Percentiles rank a stretch among this genome's conserved stretches.
phyloP scores from a whole-genome alignment of 64 coral and sea anemone species.

The Orbicella faveolata region DNA sequence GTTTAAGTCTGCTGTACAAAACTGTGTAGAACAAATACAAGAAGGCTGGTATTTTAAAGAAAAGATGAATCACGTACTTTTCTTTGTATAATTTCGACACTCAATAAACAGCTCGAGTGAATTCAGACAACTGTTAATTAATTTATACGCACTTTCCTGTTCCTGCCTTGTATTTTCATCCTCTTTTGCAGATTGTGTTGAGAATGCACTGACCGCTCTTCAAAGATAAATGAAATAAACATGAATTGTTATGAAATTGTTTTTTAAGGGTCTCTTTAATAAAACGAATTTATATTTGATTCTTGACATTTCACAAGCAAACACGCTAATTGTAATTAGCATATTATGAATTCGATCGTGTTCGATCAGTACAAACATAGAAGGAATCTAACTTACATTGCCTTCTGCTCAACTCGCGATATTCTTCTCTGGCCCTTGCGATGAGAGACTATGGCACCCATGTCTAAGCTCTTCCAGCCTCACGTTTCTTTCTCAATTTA shows the following conservation, averaged over 20 bases:
- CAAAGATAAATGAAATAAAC: background rate
- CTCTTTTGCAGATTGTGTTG: background rate
- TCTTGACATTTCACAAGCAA: background rate
- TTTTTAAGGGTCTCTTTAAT: background rate
- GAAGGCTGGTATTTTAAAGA: background rate
- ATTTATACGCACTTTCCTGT: background rate
- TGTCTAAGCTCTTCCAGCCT: background rate
- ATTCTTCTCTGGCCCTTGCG: conserved; percentile 20
- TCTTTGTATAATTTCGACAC: background rate
- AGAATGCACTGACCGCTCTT: conserved; percentile 25
- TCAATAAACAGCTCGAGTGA: background rate
- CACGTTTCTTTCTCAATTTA: background rate
- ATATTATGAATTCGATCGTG: background rate
- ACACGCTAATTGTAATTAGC: background rate
- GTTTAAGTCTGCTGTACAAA: too few relatives aligned
- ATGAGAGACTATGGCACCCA: conserved; percentile 47
- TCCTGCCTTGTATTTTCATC: conserved; percentile 13
- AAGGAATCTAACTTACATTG: conserved; percentile 3
- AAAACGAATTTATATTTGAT: background rate
- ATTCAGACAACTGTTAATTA: background rate
- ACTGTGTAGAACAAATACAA: too few relatives aligned
- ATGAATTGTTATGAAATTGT: too few relatives aligned
- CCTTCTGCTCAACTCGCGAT: conserved; percentile 18
- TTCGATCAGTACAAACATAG: background rate
- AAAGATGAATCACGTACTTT: background rate